A percentile compares a stretch with the other conserved stretches of the same genome.
Conservation (phyloP, 2,797 vertebrate genomes). For the Urophycis tenuis region DNA sequence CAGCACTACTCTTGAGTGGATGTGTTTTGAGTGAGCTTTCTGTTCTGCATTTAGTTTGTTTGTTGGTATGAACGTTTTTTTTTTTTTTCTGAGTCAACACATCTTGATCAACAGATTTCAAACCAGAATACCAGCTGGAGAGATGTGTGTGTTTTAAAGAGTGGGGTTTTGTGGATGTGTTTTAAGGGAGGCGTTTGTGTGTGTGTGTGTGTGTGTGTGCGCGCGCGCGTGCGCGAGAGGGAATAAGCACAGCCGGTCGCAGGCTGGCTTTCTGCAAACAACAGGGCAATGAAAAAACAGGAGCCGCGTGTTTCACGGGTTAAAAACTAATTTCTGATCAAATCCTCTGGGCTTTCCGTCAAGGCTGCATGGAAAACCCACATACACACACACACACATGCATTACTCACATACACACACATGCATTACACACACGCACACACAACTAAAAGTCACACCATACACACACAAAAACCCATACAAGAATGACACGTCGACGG, state of each 20-base stretch:
- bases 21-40: background rate
- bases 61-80: too few relatives aligned
- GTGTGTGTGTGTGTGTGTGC: background rate
- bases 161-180: background rate
- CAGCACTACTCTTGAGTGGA: background rate
- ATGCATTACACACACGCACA: background rate
- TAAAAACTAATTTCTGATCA: slow-evolving; percentile 23
- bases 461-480: too few relatives aligned
- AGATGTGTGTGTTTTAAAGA: background rate
- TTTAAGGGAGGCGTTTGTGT: slow-evolving; percentile 27
- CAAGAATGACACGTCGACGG: too few relatives aligned
- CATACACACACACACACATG: background rate
- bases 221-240: too few relatives aligned
- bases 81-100: too few relatives aligned
- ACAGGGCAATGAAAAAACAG: slow-evolving; percentile 26
- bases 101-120: background rate
- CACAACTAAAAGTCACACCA: background rate
- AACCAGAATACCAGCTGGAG: background rate
- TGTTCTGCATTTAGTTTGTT: background rate
- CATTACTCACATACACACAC: background rate
- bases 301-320: slow-evolving; percentile 2
- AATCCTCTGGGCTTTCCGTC: slow-evolving; percentile 12
- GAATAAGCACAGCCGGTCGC: slow-evolving; percentile 12
- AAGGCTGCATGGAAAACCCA: background rate
- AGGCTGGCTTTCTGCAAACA: slow-evolving; percentile 38